Conservation (phyloP, 2,113 vertebrate species). For the Channa argus region DNA sequence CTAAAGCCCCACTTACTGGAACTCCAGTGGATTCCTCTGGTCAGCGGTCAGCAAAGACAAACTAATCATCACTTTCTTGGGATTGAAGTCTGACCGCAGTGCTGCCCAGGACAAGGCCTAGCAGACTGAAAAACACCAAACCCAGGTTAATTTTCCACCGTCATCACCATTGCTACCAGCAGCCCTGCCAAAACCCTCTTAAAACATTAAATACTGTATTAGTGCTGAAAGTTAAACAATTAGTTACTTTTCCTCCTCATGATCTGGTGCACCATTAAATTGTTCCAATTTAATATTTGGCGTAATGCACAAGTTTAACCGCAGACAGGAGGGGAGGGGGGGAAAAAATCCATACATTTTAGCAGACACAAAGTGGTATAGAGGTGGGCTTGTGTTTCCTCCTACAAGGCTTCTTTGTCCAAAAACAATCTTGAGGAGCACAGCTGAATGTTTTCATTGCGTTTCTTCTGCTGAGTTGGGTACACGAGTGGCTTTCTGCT, state of each 20-base stretch:
- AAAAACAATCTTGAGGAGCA: constrained; percentile 83
- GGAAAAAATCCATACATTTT: constrained; percentile 78
- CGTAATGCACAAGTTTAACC: constrained; percentile 45
- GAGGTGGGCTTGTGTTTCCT: constrained; percentile 82
- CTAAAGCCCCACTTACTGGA: constrained; percentile 77
- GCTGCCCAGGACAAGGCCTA: constrained; percentile 64
- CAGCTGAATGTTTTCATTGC: constrained; percentile 85
- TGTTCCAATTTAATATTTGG: constrained; percentile 68
- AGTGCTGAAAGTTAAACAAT: constrained; percentile 62
- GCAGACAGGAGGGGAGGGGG: constrained; percentile 58
- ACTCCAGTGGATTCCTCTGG: constrained; percentile 72
- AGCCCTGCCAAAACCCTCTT: constrained; percentile 41
- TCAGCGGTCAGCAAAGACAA: constrained; percentile 75
- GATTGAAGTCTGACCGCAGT: constrained; percentile 68
- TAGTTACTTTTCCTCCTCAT: constrained; percentile 55
- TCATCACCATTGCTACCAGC: constrained; percentile 54
- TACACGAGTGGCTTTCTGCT: constrained; percentile 73
- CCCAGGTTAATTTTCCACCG: constrained; percentile 66
- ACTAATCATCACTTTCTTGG: constrained; percentile 75
- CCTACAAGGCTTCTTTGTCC: constrained; percentile 73
- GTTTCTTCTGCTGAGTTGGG: constrained; percentile 81
- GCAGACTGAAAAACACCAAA: constrained; percentile 63
- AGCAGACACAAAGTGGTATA: constrained; percentile 76
- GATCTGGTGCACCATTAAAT: constrained; percentile 28
- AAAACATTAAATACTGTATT: constrained; percentile 65